Evolutionary conservation across 2,797 vertebrate species (phyloP).

Genomic region (Thamnophis elegans): DNA sequence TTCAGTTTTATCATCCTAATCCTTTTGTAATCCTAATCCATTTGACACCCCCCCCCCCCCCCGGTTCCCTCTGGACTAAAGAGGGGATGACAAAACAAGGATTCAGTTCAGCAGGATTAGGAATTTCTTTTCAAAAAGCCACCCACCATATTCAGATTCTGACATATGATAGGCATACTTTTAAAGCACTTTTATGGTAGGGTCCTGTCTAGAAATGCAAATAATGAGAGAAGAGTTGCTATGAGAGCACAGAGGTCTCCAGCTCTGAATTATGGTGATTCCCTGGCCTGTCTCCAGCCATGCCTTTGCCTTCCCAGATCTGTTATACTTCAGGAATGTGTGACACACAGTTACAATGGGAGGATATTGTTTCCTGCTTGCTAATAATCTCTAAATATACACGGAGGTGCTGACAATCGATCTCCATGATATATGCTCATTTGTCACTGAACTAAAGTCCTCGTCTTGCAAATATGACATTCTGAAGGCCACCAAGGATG

Average conservation of each 20-base stretch:
- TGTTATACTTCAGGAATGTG: background rate
- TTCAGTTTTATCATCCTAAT: background rate
- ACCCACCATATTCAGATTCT: background rate
- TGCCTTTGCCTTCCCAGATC: background rate
- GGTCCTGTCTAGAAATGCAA: background rate
- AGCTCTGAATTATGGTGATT: background rate
- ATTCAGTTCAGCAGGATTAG: background rate
- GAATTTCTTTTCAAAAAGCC: background rate
- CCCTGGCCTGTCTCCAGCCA: background rate
- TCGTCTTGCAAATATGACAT: slow-evolving; percentile 6
- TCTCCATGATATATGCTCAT: background rate
- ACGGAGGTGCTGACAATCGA: slow-evolving; percentile 13
- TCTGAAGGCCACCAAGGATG: background rate
- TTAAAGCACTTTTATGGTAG: background rate
- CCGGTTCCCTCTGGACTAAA: background rate
- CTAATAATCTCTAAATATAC: slow-evolving; percentile 25
- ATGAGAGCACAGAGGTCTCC: background rate
- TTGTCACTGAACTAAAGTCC: slow-evolving; percentile 6
- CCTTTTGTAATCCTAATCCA: background rate
- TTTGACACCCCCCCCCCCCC: no score
- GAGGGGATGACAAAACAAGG: background rate
- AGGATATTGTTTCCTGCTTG: slow-evolving; percentile 37
- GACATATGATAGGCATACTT: background rate
- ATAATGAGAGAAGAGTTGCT: background rate
- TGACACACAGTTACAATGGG: background rate